Conservation (phyloP, 2,888 invertebrate genomes). For the Drosophila ustulata region DNA sequence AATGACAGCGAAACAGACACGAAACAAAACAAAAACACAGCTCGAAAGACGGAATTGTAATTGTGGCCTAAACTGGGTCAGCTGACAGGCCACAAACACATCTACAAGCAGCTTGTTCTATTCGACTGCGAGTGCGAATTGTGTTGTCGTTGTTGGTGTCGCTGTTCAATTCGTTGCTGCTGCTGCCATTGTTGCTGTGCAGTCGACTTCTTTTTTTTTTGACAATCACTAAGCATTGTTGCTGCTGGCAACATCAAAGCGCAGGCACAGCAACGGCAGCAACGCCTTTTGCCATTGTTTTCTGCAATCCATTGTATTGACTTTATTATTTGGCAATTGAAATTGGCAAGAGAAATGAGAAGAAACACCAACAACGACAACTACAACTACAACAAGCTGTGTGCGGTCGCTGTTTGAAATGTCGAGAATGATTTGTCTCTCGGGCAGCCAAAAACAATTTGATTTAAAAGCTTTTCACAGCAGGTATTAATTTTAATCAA, state of each 20-base stretch:
- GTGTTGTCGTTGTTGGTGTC: constrained; percentile 36
- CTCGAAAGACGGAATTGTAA: constrained; percentile 68
- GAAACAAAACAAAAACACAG: constrained; percentile 40
- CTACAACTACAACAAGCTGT: constrained; percentile 23
- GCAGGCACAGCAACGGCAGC: constrained; percentile 39
- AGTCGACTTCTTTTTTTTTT: constrained; percentile 34
- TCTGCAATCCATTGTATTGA: constrained; percentile 42
- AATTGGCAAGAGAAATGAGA: constrained; percentile 38
- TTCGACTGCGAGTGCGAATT: constrained; percentile 54
- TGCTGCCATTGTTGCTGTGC: constrained; percentile 58
- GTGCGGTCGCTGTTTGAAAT: constrained; percentile 21
- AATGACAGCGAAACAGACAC: constrained; percentile 41
- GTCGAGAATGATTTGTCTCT: constrained; percentile 29
- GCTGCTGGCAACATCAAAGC: constrained; percentile 65
- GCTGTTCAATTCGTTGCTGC: constrained; percentile 16
- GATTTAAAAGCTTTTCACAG: constrained; percentile 7
- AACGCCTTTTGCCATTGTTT: constrained; percentile 65
- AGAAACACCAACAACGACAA: constrained; percentile 16
- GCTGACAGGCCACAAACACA: constrained; percentile 39
- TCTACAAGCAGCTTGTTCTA: constrained; percentile 51
- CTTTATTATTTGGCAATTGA: constrained; percentile 69
- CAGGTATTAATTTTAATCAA: neutral
- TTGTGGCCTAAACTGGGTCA: constrained; percentile 81
- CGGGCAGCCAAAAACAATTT: constrained; percentile 7
- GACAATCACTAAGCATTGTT: constrained; percentile 68